Percentiles rank a stretch among this genome's conserved stretches.
phyloP scores from a whole-genome alignment of 1,140 invertebrate species.

The Drosophila neocordata region DNA sequence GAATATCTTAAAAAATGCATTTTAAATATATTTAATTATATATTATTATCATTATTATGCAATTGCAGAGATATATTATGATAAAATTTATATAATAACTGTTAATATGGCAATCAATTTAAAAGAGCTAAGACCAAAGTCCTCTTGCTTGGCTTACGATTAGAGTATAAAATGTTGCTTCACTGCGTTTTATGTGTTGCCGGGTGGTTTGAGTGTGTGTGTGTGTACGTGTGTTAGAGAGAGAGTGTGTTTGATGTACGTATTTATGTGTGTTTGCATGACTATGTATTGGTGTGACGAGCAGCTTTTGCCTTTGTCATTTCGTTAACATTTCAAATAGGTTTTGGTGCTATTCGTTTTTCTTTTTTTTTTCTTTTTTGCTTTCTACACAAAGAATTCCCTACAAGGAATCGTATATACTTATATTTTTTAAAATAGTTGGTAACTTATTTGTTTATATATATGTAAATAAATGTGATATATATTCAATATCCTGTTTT shows the following conservation, averaged over 20 bases:
- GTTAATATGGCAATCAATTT: too few species aligned
- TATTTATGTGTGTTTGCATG: conserved; percentile 9
- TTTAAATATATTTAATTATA: too few species aligned
- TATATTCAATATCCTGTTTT: too few species aligned
- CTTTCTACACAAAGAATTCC: background rate
- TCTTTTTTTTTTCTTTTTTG: conserved; percentile 22
- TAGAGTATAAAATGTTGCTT: conserved; percentile 40
- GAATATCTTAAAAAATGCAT: background rate
- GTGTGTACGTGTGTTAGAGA: conserved; percentile 20
- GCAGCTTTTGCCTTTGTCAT: conserved; percentile 73
- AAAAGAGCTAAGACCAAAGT: background rate
- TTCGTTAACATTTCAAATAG: conserved; percentile 73
- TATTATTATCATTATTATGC: too few species aligned
- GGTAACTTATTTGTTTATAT: too few species aligned
- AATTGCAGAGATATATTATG: too few species aligned
- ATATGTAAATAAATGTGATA: too few species aligned
- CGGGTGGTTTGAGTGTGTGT: conserved; percentile 28
- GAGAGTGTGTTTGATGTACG: conserved; percentile 5
- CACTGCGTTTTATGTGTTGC: conserved; percentile 70
- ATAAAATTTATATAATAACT: too few species aligned
- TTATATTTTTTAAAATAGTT: conserved; percentile 20
- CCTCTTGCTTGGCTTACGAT: background rate
- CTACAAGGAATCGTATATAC: background rate
- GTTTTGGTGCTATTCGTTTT: conserved; percentile 35
- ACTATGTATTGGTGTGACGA: conserved; percentile 27